Percentiles rank a stretch among this genome's conserved stretches.
Evolutionary conservation across 1,140 invertebrate genomes (phyloP).

Genomic region (Lordiphosa mommai): DNA sequence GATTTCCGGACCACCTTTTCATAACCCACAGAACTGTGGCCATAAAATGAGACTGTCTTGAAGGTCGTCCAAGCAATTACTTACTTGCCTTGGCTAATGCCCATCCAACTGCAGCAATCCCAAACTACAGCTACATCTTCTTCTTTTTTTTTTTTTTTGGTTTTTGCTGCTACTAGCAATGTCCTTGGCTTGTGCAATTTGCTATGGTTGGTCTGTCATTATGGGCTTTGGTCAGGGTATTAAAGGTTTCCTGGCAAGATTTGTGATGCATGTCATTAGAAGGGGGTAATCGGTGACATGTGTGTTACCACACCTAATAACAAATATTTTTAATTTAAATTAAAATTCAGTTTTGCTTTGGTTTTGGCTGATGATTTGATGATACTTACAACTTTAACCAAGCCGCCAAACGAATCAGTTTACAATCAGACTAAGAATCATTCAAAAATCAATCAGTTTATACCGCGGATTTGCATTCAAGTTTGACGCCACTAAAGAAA

Average conservation of each 20-base stretch:
- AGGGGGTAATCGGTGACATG: too few species aligned
- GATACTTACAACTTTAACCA: too few species aligned
- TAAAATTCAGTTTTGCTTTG: too few species aligned
- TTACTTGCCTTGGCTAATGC: conserved; percentile 20
- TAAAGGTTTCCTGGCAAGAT: conserved; percentile 12
- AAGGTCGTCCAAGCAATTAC: conserved; percentile 67
- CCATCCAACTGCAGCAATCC: conserved; percentile 47
- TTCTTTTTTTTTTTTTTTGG: conserved; percentile 9
- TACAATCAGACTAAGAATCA: too few species aligned
- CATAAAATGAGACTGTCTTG: conserved; percentile 27
- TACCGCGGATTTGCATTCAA: too few species aligned
- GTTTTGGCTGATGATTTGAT: too few species aligned
- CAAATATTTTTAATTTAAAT: too few species aligned
- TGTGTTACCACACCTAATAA: too few species aligned
- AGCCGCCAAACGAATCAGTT: too few species aligned
- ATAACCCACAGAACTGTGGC: conserved; percentile 63
- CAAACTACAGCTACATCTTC: conserved; percentile 30
- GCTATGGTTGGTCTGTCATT: conserved; percentile 39
- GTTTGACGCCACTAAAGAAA: too few species aligned
- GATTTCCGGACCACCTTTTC: conserved; percentile 60
- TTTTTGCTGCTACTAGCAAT: conserved; percentile 7
- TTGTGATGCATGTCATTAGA: too few species aligned
- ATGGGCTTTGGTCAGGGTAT: conserved; percentile 43
- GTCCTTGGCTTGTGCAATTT: conserved; percentile 72
- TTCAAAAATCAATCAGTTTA: too few species aligned